phyloP scores from a whole-genome alignment of 2,888 invertebrate species.

The Saturnia japonica region DNA sequence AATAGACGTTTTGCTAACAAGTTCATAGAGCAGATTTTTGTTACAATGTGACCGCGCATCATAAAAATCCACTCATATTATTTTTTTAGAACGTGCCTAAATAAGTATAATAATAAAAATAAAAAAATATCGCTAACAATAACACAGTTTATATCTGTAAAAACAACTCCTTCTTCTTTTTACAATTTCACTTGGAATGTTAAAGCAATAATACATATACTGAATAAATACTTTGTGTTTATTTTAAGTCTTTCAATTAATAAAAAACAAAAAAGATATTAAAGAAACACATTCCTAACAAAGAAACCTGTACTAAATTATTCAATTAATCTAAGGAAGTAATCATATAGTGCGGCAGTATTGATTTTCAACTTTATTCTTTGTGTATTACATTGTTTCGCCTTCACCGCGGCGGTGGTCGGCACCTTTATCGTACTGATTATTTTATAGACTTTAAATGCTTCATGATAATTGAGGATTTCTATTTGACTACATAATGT shows the following conservation, averaged over 20 bases:
- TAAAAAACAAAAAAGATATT: background rate
- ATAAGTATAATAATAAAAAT: too few species aligned
- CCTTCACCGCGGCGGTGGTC: background rate
- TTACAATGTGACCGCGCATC: too few species aligned
- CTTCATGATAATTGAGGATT: background rate
- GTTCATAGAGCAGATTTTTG: too few species aligned
- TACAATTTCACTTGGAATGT: background rate
- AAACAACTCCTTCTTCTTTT: background rate
- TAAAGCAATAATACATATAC: background rate
- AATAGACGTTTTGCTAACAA: too few species aligned
- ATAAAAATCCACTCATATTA: too few species aligned
- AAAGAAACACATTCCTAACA: background rate
- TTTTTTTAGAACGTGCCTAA: too few species aligned
- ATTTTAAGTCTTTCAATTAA: background rate
- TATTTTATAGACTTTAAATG: background rate
- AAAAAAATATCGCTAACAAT: background rate
- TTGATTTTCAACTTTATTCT: background rate
- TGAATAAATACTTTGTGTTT: background rate
- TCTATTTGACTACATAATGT: background rate
- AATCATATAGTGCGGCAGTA: background rate
- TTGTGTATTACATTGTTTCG: background rate
- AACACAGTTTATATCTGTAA: too few species aligned
- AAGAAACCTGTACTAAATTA: background rate
- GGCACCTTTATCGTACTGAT: background rate
- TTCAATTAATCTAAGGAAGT: background rate